Base-by-base conservation (phyloP, 2,888 invertebrate species). In the Tipula lateralis region DNA sequence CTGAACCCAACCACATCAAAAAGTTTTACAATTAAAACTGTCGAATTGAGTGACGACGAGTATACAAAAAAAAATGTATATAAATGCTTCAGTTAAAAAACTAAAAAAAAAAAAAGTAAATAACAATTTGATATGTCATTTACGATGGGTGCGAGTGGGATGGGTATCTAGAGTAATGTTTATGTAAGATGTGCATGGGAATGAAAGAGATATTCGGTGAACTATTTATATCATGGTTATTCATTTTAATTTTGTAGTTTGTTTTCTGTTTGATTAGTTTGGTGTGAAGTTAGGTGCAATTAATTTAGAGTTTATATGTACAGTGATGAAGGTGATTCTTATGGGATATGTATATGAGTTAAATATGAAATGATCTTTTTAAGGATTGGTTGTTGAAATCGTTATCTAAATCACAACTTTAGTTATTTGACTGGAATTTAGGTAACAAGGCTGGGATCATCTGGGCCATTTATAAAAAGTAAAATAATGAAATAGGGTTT, bases 1-100 rank as follows among this genome's bases (percentile, higher is more conserved):
- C 66, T 66, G 66, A 66, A 66, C 66, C 66, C 66, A 66, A 66
- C 66, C 24, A 66, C 66, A 66, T 66, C 66, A 66, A 66, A 66
- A 66, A 24, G 7, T 66, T 66, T 66, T 66, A 66, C 66, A 66
- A 66, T 66, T 66, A 66, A 66, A 66, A 66, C 66, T 66, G 66
- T 66, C 66, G 66, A 66, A 66, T 66, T 66, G 66, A 66, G 66
- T 66, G 66, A 66, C 66, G 66, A 66, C 12, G 66, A 66, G 66
- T 66, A 66, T 66, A 66, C 66, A 66, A 66, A 66, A 66, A 50
- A 66, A 66, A 66, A 9, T 66, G 24, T 66, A 66, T n/a, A n/a
- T 66, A 66, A 66, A 66, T 66, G 66, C 66, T 66, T 66, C 66
- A 66, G 66, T 66, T 66, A 66, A 66, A 66, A 24, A 66, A 66